Evolutionary conservation across 2,888 invertebrate genomes (phyloP).

Genomic region (Leuctra nigra): DNA sequence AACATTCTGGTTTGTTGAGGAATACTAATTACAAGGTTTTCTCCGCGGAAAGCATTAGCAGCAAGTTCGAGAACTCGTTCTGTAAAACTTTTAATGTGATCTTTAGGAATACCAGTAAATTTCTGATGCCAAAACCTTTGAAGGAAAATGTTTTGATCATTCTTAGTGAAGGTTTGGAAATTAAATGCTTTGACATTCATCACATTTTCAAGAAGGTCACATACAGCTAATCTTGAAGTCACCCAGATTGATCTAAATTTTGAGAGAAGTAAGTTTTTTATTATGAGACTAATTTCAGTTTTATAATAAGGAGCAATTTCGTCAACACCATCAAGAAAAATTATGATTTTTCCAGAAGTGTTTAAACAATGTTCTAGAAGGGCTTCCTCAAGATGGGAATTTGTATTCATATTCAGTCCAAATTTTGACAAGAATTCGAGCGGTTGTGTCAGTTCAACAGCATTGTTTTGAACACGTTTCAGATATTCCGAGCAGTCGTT

Average conservation of each 20-base stretch:
- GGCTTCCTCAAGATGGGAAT: conserved; percentile 3
- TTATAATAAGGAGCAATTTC: conserved; percentile 18
- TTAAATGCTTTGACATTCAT: conserved; percentile 1
- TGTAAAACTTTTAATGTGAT: not conserved
- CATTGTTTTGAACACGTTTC: not conserved
- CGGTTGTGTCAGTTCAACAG: not conserved
- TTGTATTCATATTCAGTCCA: not conserved
- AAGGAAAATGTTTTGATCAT: conserved; percentile 8
- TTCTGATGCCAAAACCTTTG: not conserved
- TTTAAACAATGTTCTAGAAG: conserved; percentile 9
- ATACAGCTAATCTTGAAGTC: conserved; percentile 11
- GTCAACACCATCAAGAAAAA: conserved; percentile 19
- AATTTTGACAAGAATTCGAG: not conserved
- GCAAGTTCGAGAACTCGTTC: not conserved
- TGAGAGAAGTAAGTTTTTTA: not conserved
- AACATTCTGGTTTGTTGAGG: conserved; percentile 20
- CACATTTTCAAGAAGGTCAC: conserved; percentile 4
- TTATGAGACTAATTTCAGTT: not conserved
- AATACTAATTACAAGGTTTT: conserved; percentile 16
- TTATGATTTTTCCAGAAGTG: not conserved
- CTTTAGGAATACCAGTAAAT: not conserved
- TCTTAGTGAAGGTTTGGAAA: conserved; percentile 5
- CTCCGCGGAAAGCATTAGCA: not conserved
- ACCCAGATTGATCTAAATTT: conserved; percentile 10
- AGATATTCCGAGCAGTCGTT: conserved; percentile 17